Conservation (phyloP, 2,888 invertebrate species). For the Drosophila pseudotalamancana region DNA sequence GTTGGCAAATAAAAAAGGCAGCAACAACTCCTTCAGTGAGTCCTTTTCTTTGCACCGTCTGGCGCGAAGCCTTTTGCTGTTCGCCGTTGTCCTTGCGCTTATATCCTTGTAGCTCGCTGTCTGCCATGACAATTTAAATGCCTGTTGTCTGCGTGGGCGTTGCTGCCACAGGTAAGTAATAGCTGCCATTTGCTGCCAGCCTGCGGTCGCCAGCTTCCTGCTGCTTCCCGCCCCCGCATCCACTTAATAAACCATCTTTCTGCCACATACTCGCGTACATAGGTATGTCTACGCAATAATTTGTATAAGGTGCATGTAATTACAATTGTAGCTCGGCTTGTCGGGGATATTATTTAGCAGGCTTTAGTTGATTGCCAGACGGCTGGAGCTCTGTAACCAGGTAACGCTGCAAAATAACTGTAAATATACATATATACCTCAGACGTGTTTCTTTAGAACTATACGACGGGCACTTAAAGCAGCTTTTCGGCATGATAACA, state of each 20-base stretch:
- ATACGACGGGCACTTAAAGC: background rate
- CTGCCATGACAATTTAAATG: slow-evolving; percentile 76
- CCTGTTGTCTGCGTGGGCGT: slow-evolving; percentile 47
- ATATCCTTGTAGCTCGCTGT: slow-evolving; percentile 32
- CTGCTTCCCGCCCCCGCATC: slow-evolving; percentile 6
- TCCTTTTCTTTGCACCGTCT: slow-evolving; percentile 29
- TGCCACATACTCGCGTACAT: slow-evolving; percentile 8
- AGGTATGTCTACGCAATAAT: slow-evolving; percentile 9
- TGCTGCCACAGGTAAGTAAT: slow-evolving; percentile 60
- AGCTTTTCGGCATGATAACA: background rate
- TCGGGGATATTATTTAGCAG: background rate
- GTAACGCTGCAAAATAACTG: background rate
- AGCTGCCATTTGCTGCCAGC: slow-evolving; percentile 59
- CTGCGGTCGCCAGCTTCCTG: slow-evolving; percentile 55
- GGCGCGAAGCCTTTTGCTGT: slow-evolving; percentile 54
- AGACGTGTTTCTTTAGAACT: background rate
- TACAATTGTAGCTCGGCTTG: slow-evolving; percentile 40
- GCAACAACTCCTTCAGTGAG: slow-evolving; percentile 16
- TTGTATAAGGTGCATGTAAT: slow-evolving; percentile 61
- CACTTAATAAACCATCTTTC: slow-evolving; percentile 37
- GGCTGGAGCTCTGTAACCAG: slow-evolving; percentile 4
- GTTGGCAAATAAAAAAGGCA: slow-evolving; percentile 40
- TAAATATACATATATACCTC: slow-evolving; percentile 3
- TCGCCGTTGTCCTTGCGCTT: slow-evolving; percentile 23
- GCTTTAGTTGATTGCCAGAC: background rate